Base-by-base conservation (phyloP, 2,797 vertebrate genomes). In the Artibeus lituratus region DNA sequence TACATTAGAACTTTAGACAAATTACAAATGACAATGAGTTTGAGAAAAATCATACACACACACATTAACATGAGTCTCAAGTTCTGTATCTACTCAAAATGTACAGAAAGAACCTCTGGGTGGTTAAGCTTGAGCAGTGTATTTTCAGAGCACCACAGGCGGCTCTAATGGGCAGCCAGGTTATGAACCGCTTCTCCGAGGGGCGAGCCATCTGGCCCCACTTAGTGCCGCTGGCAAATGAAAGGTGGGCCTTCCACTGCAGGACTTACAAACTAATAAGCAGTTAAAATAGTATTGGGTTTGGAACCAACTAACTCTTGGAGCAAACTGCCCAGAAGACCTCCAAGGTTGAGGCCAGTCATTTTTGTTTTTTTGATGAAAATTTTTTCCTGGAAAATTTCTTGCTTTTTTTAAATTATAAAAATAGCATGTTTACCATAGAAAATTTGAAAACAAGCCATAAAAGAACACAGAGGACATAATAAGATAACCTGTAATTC, bases 221-320 rank as follows among this genome's bases (percentile, higher is more conserved):
- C 21, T 86, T 80, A 57, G n/a, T 47, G 53, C 44, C 51, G 3
- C 59, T 94, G 78, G 89, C 69, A 97, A 95, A 91, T 65, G 59
- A 76, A 85, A 94, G 15, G 42, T 35, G 69, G 86, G 44, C 39
- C 57, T 21, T 74, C 26, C 65, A 72, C 35, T 88, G 10, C 49
- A 78, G 39, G 44, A 78, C 51, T 92, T 70, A 73, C 24, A 74
- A 74, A 73, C 42, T 69, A 87, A 81, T 82, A 94, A 77, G 59
- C 11, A 76, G n/a, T 32, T 91, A 29, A 95, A 88, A 93, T 49
- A 81, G 72, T 73, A 37, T 72, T 95, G 88, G 77, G 29, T 37
- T 87, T 96, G 37, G 82, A 81, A 92, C n/a, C 47, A 83, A 86
- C 67, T 89, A 78, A 82, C 26, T 85, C 59, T 59, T 74, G 49